Conservation (phyloP, 2,113 vertebrate genomes). For the Nycticebus coucang region DNA sequence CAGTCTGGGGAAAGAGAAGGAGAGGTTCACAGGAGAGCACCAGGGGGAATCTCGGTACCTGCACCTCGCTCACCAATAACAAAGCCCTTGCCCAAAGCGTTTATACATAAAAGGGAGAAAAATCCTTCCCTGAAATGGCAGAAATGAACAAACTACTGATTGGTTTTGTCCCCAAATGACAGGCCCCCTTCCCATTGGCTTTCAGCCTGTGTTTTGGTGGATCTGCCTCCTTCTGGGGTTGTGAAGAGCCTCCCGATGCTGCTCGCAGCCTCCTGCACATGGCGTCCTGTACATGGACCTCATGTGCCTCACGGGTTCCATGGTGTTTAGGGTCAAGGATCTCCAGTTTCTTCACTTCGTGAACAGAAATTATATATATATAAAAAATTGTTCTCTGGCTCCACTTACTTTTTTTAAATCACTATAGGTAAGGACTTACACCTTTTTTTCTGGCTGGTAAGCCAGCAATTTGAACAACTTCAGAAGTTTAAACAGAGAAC, state of each 20-base stretch:
- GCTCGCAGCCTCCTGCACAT: not conserved
- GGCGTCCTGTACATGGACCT: no score
- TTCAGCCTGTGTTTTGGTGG: not conserved
- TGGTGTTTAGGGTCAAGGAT: not conserved
- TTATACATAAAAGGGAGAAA: not conserved
- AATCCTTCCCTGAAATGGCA: not conserved
- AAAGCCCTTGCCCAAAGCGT: conserved; percentile 21
- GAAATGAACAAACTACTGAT: not conserved
- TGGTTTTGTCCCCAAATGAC: not conserved
- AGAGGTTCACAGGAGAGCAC: not conserved
- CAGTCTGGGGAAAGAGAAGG: not conserved
- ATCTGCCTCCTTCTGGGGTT: not conserved
- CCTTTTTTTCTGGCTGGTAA: not conserved
- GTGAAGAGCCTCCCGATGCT: not conserved
- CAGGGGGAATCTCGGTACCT: not conserved
- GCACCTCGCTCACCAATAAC: not conserved
- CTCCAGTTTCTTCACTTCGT: not conserved
- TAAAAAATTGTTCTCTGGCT: not conserved
- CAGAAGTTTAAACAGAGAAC: not conserved
- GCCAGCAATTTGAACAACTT: not conserved
- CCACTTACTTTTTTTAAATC: not conserved
- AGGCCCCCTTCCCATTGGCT: not conserved
- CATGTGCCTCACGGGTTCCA: not conserved
- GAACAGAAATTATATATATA: conserved; percentile 23
- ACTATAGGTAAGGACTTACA: not conserved